Evolutionary conservation across 2,888 invertebrate species (phyloP).

Genomic region (Cataglyphis cursor): DNA sequence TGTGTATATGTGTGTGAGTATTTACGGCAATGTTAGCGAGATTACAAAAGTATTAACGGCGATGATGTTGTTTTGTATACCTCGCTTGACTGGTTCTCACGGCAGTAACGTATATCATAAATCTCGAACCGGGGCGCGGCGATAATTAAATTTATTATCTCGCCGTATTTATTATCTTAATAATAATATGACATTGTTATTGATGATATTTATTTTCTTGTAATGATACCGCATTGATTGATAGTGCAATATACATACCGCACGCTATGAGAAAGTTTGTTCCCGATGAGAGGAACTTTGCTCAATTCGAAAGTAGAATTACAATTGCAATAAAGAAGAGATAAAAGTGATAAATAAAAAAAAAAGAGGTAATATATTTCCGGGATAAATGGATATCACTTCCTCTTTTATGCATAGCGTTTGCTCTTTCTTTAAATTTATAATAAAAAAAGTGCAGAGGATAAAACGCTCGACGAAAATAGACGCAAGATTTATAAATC

Average conservation of each 20-base stretch:
- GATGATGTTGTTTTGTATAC: neutral
- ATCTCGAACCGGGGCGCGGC: neutral
- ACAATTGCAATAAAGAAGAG: neutral
- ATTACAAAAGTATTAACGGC: neutral
- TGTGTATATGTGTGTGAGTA: neutral
- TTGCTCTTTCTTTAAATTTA: neutral
- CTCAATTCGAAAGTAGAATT: neutral
- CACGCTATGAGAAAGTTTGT: neutral
- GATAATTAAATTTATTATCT: conserved; percentile 23
- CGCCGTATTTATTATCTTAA: conserved; percentile 8
- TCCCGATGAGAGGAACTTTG: neutral
- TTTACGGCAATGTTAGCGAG: neutral
- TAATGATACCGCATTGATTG: neutral
- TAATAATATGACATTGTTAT: conserved; percentile 6
- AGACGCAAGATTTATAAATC: conserved; percentile 7
- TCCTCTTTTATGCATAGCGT: conserved; percentile 2
- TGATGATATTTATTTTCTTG: neutral
- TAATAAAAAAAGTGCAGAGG: neutral
- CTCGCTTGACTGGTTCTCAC: neutral
- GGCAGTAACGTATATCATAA: neutral
- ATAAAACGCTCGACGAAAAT: neutral
- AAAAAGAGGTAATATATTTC: neutral
- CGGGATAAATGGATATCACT: neutral
- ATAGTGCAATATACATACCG: neutral
- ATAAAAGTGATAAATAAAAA: neutral